phyloP scores from a whole-genome alignment of 2,113 vertebrate species.

The Labeo rohita region DNA sequence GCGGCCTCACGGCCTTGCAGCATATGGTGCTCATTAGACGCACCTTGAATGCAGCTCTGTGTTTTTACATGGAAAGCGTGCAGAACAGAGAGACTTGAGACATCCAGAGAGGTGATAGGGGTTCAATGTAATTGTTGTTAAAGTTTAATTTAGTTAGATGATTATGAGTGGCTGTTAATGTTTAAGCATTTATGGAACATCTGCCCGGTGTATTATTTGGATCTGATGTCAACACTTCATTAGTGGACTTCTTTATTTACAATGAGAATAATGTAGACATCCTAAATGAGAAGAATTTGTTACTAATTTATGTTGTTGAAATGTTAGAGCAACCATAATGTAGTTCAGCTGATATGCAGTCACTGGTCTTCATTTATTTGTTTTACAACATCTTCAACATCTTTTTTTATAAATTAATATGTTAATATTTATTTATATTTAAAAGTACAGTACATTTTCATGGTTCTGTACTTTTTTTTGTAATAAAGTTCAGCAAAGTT shows the following conservation, averaged over 20 bases:
- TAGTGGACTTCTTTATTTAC: background rate
- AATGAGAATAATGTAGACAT: background rate
- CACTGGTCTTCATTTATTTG: too few species aligned
- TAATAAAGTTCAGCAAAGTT: too few species aligned
- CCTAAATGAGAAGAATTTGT: background rate
- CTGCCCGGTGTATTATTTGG: background rate
- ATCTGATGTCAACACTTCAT: background rate
- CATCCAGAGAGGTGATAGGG: background rate
- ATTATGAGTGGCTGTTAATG: too few species aligned
- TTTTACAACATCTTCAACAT: too few species aligned
- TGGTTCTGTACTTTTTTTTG: too few species aligned
- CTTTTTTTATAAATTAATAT: too few species aligned
- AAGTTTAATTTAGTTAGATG: background rate
- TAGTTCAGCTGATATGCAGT: too few species aligned
- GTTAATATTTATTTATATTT: too few species aligned
- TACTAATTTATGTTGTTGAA: background rate
- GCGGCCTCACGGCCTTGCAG: background rate
- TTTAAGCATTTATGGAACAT: background rate
- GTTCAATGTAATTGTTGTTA: background rate
- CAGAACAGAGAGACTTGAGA: background rate
- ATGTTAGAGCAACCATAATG: too few species aligned
- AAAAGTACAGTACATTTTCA: too few species aligned
- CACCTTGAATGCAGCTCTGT: constrained; percentile 3
- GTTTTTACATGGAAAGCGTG: background rate
- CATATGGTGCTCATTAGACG: constrained; percentile 14